Base-by-base conservation (phyloP, 2,113 vertebrate species). In the Paramormyrops kingsleyae region DNA sequence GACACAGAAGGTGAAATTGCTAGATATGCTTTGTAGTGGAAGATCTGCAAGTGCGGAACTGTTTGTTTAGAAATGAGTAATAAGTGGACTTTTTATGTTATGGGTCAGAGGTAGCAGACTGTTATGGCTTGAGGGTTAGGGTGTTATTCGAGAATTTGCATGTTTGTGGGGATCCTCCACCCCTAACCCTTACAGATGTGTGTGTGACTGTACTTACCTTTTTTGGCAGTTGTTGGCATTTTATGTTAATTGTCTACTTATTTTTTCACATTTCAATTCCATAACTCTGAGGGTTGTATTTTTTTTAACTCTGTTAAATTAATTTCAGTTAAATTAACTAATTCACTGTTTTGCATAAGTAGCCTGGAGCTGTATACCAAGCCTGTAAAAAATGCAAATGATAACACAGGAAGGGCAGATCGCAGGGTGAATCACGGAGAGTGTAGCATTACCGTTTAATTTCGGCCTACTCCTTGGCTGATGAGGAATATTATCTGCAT, bases 401-500 rank as follows among this genome's bases (percentile, higher is more conserved):
- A 17, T 85, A 47, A 13, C 42, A 27, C 2, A 46, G 12, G n/a
- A n/a, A n/a, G 17, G 27, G 56, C 24, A 21, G 52, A 56, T 53
- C 5, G 4, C 49, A 59, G 15, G 47, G 35, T 35, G 19, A 42
- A 35, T 12, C 6, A 17, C 2, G 42, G 50, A 47, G 42, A 47
- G 83, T 35, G 24, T 7, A 44, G 27, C 44, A 24, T 62, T 59
- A 83, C 27, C 31, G 88, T 89, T 74, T 59, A n/a, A 47, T 66
- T 85, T 56, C 49, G 62, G 56, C 56, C 24, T n/a, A 7, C 7
- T 62, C 24, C 80, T 91, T 21, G 80, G n/a, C 42, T 83, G 66
- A 62, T 46, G 87, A 84, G 39, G 50, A 56, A 21, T 85, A 77
- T 84, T 77, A 90, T 89, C n/a, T 88, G 50, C 80, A 62, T 83